Evolutionary conservation across 2,888 invertebrate species (phyloP).

Genomic region (Machimus atricapillus): DNA sequence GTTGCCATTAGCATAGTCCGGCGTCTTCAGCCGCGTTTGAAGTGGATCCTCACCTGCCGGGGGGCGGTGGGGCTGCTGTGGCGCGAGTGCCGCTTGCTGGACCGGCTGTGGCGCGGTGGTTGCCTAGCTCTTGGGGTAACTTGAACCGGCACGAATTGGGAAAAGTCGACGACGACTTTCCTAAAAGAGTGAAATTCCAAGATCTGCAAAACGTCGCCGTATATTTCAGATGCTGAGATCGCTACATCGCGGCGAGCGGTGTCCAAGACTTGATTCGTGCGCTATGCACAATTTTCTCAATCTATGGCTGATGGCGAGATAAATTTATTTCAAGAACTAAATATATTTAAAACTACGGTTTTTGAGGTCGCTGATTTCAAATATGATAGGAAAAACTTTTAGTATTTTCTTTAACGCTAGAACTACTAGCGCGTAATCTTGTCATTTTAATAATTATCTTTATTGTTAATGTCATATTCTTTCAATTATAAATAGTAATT

Average conservation of each 20-base stretch:
- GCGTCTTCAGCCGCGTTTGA: neutral
- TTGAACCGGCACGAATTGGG: neutral
- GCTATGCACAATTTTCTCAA: neutral
- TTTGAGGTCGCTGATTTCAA: neutral
- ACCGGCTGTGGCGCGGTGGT: neutral
- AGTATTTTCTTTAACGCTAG: no score
- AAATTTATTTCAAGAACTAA: neutral
- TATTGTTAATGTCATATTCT: no score
- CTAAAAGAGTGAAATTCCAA: conserved; percentile 5
- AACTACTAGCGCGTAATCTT: no score
- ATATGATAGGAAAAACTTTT: no score
- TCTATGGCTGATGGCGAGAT: neutral
- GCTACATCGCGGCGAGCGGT: neutral
- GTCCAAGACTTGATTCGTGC: neutral
- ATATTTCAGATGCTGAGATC: neutral
- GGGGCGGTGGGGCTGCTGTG: neutral
- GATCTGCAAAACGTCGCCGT: neutral
- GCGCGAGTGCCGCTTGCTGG: neutral
- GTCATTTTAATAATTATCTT: no score
- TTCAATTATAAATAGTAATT: no score
- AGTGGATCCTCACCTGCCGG: neutral
- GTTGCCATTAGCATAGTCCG: neutral
- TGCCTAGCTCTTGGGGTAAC: neutral
- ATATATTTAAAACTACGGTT: neutral
- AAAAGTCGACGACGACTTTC: conserved; percentile 6